Percentiles rank a stretch among this genome's conserved stretches.
Evolutionary conservation across 2,888 invertebrate species (phyloP).

Genomic region (Seladonia tumulorum): DNA sequence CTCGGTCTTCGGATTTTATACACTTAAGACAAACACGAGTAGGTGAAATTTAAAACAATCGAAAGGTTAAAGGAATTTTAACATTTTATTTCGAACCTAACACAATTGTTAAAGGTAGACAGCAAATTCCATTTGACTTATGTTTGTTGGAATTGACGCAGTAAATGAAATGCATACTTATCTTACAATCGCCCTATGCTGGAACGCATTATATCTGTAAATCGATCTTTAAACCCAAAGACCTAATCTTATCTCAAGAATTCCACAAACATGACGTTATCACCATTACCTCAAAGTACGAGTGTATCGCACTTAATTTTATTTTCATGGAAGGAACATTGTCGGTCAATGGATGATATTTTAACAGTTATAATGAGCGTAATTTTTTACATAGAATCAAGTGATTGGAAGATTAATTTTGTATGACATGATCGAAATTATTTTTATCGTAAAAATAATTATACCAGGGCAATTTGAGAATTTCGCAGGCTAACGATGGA

Average conservation of each 20-base stretch:
- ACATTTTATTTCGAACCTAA: no score
- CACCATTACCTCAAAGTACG: not conserved
- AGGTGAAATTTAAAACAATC: not conserved
- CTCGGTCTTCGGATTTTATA: not conserved
- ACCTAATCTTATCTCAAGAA: slow-evolving; percentile 4
- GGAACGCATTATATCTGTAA: not conserved
- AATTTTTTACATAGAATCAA: no score
- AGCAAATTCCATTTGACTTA: no score
- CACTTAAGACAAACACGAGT: not conserved
- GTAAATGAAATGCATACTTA: not conserved
- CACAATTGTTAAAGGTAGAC: no score
- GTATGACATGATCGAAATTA: no score
- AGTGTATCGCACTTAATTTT: not conserved
- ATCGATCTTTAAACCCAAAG: not conserved
- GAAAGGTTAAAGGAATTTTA: not conserved
- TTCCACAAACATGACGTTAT: not conserved
- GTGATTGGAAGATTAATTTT: no score
- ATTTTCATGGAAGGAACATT: not conserved
- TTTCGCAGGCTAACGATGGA: no score
- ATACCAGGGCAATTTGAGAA: no score
- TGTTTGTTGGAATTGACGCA: no score
- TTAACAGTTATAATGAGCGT: not conserved
- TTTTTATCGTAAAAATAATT: no score
- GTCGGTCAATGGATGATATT: not conserved
- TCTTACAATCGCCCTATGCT: not conserved